Conservation (phyloP, 92 coral and sea anemone genomes). For the Phenganax subtilis region DNA sequence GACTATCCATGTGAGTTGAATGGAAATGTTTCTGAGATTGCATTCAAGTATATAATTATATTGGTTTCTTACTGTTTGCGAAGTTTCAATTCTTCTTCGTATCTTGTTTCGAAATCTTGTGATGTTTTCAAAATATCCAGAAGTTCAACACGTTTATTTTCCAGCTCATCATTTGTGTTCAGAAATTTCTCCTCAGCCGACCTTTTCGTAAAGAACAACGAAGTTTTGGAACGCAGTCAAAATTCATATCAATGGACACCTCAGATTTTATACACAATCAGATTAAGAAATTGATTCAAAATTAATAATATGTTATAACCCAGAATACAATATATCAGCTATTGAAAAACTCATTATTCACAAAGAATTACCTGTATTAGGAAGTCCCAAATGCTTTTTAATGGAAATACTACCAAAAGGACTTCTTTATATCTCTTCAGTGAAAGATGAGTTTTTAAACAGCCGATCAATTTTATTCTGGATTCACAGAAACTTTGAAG, state of each 20-base stretch:
- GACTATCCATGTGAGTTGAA: neutral
- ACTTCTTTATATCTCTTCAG: neutral
- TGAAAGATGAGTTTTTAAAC: neutral
- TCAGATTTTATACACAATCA: neutral
- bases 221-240: neutral
- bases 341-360: neutral
- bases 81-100: conserved; percentile 79
- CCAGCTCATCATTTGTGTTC: conserved; percentile 70
- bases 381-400: too few relatives aligned
- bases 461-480: neutral
- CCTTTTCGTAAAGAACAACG: neutral
- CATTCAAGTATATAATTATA: neutral
- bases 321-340: neutral
- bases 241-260: neutral
- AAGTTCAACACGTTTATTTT: conserved; percentile 68
- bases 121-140: conserved; percentile 64
- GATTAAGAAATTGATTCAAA: neutral
- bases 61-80: conserved; percentile 58
- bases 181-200: conserved; percentile 54
- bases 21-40: neutral
- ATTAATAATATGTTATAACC: neutral
- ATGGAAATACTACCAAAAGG: neutral
- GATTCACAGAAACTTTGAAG: too few relatives aligned
- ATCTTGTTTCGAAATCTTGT: conserved; percentile 66
- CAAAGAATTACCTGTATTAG: too few relatives aligned